Evolutionary conservation across 2,797 vertebrate species (phyloP), one percentile per base, ranked within the genome.

Genomic region (Phyllotis vaccarum): DNA sequence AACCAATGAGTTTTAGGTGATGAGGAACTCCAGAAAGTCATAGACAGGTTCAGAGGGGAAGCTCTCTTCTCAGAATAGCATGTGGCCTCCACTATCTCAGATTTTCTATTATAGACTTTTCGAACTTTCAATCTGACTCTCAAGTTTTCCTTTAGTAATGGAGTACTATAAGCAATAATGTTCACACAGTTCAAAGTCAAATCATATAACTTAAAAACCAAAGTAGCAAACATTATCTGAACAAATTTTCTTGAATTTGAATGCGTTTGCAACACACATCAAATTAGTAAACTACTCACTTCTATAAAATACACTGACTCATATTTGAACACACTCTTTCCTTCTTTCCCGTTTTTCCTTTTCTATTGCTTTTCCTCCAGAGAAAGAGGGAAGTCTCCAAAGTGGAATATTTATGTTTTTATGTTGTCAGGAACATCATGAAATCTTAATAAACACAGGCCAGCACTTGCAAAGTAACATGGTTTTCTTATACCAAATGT

Each of bases 11-110:
- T 19, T 49, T 6, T 24, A 16, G 31, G n/a, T 0, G 0, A 1
- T 7, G 13, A 17, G 4, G 10, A 37, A 21, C 64, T 14, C 12
- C 0, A 0, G 9, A 70, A 24, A 8, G 52, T 19, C 27, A 0
- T 6, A 0, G 7, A 29, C n/a, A 0, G 2, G 2, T 4, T 46
- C 24, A 40, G 22, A 60, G 2, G 0, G 11, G 6, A 62, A 34
- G 1, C 2, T 16, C 5, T 8, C 17, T 7, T 14, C 31, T 19
- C 31, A 1, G 12, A 14, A 2, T 3, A 40, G 19, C 17, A 0
- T 7, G 21, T 16, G 21, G 37, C 37, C 21, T 81, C 29, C 9
- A 0, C 7, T 6, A 4, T 1, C 82, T 64, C 29, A 12, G 64
- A 82, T n/a, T 29, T 34, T 29, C n/a, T 46, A 27, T 0, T 10